phyloP scores from a whole-genome alignment of 2,797 vertebrate genomes.

The Dipus sagitta region DNA sequence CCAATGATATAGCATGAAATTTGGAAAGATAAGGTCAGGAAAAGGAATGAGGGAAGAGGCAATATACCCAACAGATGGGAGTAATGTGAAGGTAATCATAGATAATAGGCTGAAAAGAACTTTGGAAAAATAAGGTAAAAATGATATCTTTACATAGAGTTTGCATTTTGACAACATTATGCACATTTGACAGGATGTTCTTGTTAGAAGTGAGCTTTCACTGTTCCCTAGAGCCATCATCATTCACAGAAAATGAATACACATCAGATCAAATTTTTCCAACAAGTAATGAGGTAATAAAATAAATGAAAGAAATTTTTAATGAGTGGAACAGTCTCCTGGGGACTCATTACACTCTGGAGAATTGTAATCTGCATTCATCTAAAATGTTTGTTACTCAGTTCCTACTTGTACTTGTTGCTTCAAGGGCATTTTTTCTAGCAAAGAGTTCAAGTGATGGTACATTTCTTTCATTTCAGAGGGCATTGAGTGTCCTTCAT shows the following conservation, averaged over 20 bases:
- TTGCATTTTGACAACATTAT: constrained; percentile 37
- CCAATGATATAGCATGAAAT: background rate
- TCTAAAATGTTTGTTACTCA: constrained; percentile 69
- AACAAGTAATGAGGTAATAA: constrained; percentile 68
- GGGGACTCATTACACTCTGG: constrained; percentile 49
- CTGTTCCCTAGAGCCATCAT: constrained; percentile 53
- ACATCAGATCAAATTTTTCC: constrained; percentile 65
- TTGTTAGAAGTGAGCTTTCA: constrained; percentile 46
- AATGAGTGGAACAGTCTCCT: constrained; percentile 54
- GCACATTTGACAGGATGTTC: constrained; percentile 29
- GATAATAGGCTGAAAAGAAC: constrained; percentile 16
- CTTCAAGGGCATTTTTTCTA: constrained; percentile 47
- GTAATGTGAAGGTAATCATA: background rate
- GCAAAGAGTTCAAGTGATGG: background rate
- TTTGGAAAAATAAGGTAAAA: constrained; percentile 30
- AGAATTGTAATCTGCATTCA: constrained; percentile 61
- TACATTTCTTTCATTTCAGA: constrained; percentile 46
- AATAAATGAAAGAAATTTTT: constrained; percentile 74
- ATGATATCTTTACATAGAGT: constrained; percentile 1
- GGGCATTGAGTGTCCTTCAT: background rate
- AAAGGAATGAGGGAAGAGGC: background rate
- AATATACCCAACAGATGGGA: constrained; percentile 30
- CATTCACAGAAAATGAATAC: constrained; percentile 62
- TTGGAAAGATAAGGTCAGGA: constrained; percentile 6
- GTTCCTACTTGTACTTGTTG: constrained; percentile 30